Evolutionary conservation across 2,797 vertebrate species (phyloP).

Genomic region (Neoniphon sammara): DNA sequence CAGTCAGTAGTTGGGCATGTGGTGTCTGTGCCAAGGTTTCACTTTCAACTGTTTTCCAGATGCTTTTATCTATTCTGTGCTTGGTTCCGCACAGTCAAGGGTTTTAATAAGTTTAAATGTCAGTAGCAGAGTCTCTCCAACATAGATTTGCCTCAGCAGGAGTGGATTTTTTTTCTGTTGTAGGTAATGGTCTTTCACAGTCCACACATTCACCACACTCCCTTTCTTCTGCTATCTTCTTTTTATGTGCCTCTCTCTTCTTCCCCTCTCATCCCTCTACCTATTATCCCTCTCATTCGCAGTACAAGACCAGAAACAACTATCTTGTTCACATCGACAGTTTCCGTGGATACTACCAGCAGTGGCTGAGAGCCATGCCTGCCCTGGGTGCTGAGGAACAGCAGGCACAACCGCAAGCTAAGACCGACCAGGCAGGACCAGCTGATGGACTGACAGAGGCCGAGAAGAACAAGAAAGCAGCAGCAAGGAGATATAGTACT

Average conservation of each 20-base stretch:
- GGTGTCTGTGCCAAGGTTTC: background rate
- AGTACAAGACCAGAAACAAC: constrained; percentile 91
- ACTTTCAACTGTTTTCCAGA: background rate
- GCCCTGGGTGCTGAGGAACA: constrained; percentile 75
- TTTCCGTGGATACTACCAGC: constrained; percentile 93
- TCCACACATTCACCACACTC: background rate
- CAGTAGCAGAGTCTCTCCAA: too few relatives aligned
- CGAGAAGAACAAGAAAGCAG: constrained; percentile 60
- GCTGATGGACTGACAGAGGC: constrained; percentile 33
- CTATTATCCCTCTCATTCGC: constrained; percentile 38
- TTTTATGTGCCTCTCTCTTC: background rate
- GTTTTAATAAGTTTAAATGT: too few relatives aligned
- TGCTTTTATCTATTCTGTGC: too few relatives aligned
- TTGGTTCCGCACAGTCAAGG: too few relatives aligned
- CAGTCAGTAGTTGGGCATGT: too few relatives aligned
- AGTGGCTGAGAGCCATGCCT: constrained; percentile 90
- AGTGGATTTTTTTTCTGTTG: too few relatives aligned
- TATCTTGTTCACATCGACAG: constrained; percentile 94
- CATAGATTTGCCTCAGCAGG: background rate
- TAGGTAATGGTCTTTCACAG: background rate
- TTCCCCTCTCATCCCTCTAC: background rate
- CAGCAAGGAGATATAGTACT: constrained; percentile 49
- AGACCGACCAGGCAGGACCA: constrained; percentile 14
- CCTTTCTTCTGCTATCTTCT: background rate
- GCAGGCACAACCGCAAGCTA: constrained; percentile 19